Evolutionary conservation across 2,113 vertebrate genomes (phyloP).

Genomic region (Leiothrix lutea): DNA sequence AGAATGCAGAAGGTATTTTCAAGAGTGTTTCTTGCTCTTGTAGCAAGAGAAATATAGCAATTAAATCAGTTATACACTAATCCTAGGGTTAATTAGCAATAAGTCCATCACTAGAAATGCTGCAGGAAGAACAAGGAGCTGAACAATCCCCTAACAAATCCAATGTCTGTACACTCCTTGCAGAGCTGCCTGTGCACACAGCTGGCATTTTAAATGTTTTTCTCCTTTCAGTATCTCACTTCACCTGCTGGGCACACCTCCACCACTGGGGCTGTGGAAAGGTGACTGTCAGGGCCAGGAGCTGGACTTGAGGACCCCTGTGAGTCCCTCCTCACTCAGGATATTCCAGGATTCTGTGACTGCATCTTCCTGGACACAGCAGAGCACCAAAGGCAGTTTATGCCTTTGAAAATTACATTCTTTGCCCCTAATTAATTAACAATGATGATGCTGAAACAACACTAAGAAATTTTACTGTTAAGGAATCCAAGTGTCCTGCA

Average conservation of each 20-base stretch:
- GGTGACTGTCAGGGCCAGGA: background rate
- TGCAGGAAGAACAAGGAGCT: background rate
- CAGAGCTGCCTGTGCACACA: background rate
- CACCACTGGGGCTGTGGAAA: background rate
- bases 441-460: background rate
- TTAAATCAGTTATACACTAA: background rate
- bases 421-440: background rate
- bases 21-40: background rate
- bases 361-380: accelerated
- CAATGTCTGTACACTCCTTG: background rate
- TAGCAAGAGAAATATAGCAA: background rate
- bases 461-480: background rate
- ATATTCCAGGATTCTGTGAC: background rate
- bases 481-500: background rate
- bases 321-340: background rate
- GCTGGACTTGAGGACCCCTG: accelerated
- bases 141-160: background rate
- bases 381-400: background rate
- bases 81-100: background rate
- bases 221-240: background rate
- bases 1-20: background rate
- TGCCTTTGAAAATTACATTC: background rate
- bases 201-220: background rate
- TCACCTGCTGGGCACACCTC: background rate
- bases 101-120: background rate